Conservation (phyloP, 2,797 vertebrate species). For the Danio tinwini region DNA sequence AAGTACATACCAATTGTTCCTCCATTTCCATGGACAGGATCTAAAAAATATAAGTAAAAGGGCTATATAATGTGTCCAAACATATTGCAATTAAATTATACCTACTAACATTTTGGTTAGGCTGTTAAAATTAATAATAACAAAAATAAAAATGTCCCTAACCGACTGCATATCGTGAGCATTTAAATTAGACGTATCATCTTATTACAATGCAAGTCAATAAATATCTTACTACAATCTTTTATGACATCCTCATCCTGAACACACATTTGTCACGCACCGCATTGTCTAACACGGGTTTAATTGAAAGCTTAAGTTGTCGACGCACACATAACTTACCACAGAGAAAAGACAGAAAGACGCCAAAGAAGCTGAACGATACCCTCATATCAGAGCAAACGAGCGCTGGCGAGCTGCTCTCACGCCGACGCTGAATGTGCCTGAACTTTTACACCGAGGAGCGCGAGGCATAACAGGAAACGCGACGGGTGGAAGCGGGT, state of each 20-base stretch:
- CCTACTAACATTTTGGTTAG: not conserved
- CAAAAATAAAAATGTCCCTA: not conserved
- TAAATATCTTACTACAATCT: not conserved
- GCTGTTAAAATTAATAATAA: constrained; percentile 2
- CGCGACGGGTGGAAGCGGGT: constrained; percentile 70
- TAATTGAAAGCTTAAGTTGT: not conserved
- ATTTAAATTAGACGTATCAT: too few relatives aligned
- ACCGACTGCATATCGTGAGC: too few relatives aligned
- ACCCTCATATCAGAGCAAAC: constrained; percentile 80
- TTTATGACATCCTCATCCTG: not conserved
- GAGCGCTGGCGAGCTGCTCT: constrained; percentile 65
- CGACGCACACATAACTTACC: constrained; percentile 73
- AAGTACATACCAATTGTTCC: constrained; percentile 26
- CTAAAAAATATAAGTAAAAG: constrained; percentile 17
- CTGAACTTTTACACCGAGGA: constrained; percentile 67
- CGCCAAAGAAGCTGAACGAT: constrained; percentile 75
- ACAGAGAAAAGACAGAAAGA: constrained; percentile 76
- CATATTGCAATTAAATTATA: not conserved
- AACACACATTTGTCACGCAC: not conserved
- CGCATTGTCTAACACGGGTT: not conserved
- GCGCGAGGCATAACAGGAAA: constrained; percentile 81
- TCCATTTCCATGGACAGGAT: constrained; percentile 13
- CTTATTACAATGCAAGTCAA: not conserved
- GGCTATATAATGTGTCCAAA: not conserved
- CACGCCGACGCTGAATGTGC: constrained; percentile 67